Conservation (phyloP, 2,113 vertebrate genomes). For the Colinus virginianus region DNA sequence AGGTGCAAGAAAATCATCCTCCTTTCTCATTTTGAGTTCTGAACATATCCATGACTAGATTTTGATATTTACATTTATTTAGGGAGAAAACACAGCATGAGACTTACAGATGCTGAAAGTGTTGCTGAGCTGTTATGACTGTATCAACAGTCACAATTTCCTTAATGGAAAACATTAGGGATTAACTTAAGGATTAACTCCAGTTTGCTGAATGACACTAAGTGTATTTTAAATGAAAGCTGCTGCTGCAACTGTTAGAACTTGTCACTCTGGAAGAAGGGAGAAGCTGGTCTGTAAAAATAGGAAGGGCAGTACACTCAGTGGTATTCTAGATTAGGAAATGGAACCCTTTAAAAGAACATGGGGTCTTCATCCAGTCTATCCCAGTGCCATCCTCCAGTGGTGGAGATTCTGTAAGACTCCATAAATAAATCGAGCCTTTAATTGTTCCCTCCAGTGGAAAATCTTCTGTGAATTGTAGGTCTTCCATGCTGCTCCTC, state of each 20-base stretch:
- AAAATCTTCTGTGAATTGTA: neutral
- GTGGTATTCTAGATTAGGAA: neutral
- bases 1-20: constrained; percentile 42
- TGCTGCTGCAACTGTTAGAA: neutral
- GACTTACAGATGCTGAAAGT: neutral
- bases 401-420: neutral
- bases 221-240: neutral
- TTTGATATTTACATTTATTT: neutral
- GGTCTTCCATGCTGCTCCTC: neutral
- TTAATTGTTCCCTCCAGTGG: neutral
- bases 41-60: neutral
- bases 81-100: neutral
- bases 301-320: neutral
- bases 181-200: neutral
- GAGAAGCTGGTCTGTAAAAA: neutral
- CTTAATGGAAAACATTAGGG: neutral
- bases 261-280: neutral
- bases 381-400: neutral
- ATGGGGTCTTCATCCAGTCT: neutral
- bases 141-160: neutral
- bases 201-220: neutral
- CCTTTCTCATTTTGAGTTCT: neutral
- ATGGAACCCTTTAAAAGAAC: neutral
- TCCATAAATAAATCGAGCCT: neutral
- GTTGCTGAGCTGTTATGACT: neutral